These are phyloP conservation scores for Nothoprocta pentlandii DNA, from an alignment of 2,113 vertebrate species.

Conservation along the genomic window DNA sequence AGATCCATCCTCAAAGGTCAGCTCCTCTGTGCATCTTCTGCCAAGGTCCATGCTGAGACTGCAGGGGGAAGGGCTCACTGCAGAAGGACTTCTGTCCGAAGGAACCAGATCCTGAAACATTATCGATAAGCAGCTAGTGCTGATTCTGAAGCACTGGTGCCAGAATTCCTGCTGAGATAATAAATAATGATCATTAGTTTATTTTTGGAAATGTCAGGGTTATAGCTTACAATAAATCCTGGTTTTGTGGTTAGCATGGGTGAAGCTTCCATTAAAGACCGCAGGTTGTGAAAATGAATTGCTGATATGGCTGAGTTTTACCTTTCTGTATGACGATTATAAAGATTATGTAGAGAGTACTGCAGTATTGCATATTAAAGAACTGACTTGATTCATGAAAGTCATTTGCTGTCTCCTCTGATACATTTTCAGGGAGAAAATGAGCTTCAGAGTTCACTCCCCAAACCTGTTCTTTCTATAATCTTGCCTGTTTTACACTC, in stretches of 20 bases:
- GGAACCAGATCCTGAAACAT: background rate
- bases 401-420: background rate
- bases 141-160: background rate
- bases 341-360: background rate
- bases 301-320: background rate
- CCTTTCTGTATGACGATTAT: background rate
- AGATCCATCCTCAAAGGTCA: background rate
- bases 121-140: background rate
- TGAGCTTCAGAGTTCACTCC: background rate
- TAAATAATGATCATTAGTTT: background rate
- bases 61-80: background rate
- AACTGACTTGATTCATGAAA: too few species aligned
- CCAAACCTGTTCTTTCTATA: background rate
- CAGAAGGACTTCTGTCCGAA: background rate
- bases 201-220: background rate
- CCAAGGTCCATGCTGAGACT: background rate
- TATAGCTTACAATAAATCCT: background rate
- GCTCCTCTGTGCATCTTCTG: background rate
- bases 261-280: background rate
- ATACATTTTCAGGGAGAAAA: background rate
- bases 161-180: background rate
- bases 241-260: background rate
- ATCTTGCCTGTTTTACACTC: background rate
- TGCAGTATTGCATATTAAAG: background rate
- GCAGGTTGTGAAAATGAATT: background rate